Evolutionary conservation across 30 jellyfish, hydroid and myxozoan genomes (phyloP), one percentile per base, ranked within the genome.

Genomic region (Sanderia malayensis): DNA sequence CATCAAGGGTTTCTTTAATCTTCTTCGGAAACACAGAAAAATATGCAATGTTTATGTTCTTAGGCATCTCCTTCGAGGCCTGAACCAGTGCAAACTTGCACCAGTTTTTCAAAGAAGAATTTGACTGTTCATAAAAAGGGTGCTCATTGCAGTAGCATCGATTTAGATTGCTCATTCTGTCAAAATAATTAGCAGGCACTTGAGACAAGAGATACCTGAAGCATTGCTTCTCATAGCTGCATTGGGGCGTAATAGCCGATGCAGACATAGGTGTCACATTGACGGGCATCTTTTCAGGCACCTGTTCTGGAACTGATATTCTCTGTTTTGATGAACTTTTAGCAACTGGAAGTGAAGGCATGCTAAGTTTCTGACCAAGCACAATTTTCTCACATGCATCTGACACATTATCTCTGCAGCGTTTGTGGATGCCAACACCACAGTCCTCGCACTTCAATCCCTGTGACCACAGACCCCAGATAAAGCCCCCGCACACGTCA

Each of bases 401-500:
- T n/a, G 80, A 58, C 25, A 87, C 98, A 20, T 41, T 8, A 1
- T 58, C 79, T 67, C 79, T 62, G 79, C 98, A 90, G 46, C 66
- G 82, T 79, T 90, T 82, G 74, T 90, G 98, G 22, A 83, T 91
- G 23, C 80, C 86, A 29, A 90, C 44, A 2, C 95, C 96, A 79
- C 98, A 90, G 66, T 83, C 94, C 59, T 90, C 96, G 60, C 98
- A 90, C 70, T 90, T 90, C 31, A 65, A 41, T 1, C 98, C 98
- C 58, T 90, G 98, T 26, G 84, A 74, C 81, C 92, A 65, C 2
- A 90, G 85, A 10, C 98, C 98, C 98, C 98, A 90, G 1, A 90
- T 59, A 69, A 90, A 90, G 1, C 88, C 84, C 13, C 95, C 85
- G 63, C 98, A 90, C 29, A 61, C 71, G 21, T 83, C 95, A 73